Evolutionary conservation across 2,797 vertebrate species (phyloP).

Genomic region (Zenarchopterus dispar): DNA sequence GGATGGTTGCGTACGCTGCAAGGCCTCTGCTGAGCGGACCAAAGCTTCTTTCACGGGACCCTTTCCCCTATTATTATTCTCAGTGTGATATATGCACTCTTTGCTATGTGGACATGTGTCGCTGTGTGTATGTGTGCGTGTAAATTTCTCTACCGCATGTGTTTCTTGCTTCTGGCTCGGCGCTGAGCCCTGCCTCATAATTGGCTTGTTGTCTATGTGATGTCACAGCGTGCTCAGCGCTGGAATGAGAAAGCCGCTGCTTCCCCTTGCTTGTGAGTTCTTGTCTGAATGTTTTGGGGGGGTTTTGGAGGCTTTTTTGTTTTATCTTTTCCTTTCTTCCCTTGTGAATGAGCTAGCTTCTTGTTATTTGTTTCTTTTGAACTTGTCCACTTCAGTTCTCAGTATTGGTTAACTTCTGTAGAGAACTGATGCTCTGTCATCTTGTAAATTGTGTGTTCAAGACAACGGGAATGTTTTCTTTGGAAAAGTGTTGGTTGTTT

Average conservation of each 20-base stretch:
- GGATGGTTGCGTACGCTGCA: constrained; percentile 69
- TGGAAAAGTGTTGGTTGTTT: constrained; percentile 27
- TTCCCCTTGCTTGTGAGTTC: constrained; percentile 54
- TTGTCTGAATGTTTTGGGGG: constrained; percentile 44
- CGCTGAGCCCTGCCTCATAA: constrained; percentile 62
- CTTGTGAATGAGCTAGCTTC: constrained; percentile 51
- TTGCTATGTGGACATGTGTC: constrained; percentile 77
- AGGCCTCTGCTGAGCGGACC: constrained; percentile 71
- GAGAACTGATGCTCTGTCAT: constrained; percentile 24
- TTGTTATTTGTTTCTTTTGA: constrained; percentile 48
- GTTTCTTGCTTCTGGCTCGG: constrained; percentile 74
- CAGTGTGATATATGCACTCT: constrained; percentile 85
- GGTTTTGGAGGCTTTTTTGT: constrained; percentile 18
- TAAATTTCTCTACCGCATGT: constrained; percentile 78
- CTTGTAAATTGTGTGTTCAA: constrained; percentile 37
- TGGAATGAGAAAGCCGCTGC: constrained; percentile 67
- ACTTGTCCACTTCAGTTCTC: constrained; percentile 28
- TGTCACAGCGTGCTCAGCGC: constrained; percentile 67
- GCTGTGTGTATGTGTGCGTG: constrained; percentile 65
- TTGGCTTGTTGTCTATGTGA: constrained; percentile 71
- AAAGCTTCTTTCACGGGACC: constrained; percentile 70
- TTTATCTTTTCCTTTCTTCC: constrained; percentile 46
- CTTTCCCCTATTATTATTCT: constrained; percentile 63
- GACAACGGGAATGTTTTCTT: constrained; percentile 56
- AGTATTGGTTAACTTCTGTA: constrained; percentile 24